Percentiles rank a stretch among this genome's conserved stretches.
Conservation (phyloP, 2,797 vertebrate species). For the Hippopotamyrus pictus region DNA sequence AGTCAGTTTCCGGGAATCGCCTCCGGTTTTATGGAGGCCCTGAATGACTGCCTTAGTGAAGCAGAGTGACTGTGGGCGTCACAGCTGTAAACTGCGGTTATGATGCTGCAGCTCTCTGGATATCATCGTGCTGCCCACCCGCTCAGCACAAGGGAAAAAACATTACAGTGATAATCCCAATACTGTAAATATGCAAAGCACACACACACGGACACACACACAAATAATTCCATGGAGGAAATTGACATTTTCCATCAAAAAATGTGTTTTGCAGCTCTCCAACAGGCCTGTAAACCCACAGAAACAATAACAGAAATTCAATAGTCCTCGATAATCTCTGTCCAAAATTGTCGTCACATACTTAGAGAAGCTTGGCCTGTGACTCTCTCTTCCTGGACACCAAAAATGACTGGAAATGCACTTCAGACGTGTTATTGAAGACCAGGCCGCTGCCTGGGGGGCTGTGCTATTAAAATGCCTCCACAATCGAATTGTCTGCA, state of each 20-base stretch:
- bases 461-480: constrained; percentile 9
- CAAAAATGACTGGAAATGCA: constrained; percentile 39
- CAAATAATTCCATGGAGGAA: neutral
- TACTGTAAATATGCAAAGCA: neutral
- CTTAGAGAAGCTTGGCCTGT: constrained; percentile 35
- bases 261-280: constrained; percentile 8
- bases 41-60: neutral
- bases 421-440: constrained; percentile 41
- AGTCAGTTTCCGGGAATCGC: neutral
- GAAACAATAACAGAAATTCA: constrained; percentile 35
- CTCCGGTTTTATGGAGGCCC: neutral
- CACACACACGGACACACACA: neutral
- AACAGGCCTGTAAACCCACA: constrained; percentile 9
- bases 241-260: neutral
- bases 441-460: constrained; percentile 12
- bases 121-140: neutral
- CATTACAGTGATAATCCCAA: neutral
- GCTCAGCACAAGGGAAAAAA: neutral
- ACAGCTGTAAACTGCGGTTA: neutral
- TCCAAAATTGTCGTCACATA: constrained; percentile 33
- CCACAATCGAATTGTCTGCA: constrained; percentile 21
- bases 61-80: neutral
- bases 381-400: constrained; percentile 36
- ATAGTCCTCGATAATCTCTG: constrained; percentile 36
- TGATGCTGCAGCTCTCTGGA: neutral